These are phyloP conservation scores for Dione juno DNA, from an alignment of 2,888 invertebrate genomes.

Conservation along the genomic window DNA sequence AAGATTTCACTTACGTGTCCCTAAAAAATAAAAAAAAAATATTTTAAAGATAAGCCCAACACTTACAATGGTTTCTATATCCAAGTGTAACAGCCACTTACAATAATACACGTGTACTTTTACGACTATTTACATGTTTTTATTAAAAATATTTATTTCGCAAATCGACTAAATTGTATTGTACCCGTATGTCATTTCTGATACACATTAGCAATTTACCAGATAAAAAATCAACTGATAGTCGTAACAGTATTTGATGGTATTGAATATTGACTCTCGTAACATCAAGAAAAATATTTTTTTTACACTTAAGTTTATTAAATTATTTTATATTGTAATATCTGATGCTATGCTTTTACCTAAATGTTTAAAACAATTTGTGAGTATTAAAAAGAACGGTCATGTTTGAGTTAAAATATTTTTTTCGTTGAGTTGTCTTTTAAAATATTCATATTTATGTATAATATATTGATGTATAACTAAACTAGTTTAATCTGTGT, in stretches of 20 bases:
- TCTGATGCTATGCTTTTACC: too few species aligned
- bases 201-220: conserved; percentile 13
- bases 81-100: conserved; percentile 45
- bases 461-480: too few species aligned
- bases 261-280: background rate
- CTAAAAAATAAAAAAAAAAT: conserved; percentile 46
- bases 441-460: too few species aligned
- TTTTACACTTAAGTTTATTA: background rate
- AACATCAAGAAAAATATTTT: too few species aligned
- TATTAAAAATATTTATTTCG: conserved; percentile 38
- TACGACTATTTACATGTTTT: conserved; percentile 42
- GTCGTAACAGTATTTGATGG: too few species aligned
- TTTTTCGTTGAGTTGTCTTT: too few species aligned
- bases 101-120: conserved; percentile 51
- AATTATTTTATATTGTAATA: background rate
- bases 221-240: conserved; percentile 6
- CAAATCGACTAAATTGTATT: conserved; percentile 20
- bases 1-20: conserved; percentile 75
- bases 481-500: too few species aligned
- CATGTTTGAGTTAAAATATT: too few species aligned
- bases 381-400: too few species aligned
- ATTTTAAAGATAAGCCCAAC: conserved; percentile 25
- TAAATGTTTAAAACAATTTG: too few species aligned
- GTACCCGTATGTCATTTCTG: conserved; percentile 20
- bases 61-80: conserved; percentile 26